These are phyloP conservation scores for Spinus pinus DNA, from an alignment of 2,797 vertebrate genomes.

Conservation along the genomic window DNA sequence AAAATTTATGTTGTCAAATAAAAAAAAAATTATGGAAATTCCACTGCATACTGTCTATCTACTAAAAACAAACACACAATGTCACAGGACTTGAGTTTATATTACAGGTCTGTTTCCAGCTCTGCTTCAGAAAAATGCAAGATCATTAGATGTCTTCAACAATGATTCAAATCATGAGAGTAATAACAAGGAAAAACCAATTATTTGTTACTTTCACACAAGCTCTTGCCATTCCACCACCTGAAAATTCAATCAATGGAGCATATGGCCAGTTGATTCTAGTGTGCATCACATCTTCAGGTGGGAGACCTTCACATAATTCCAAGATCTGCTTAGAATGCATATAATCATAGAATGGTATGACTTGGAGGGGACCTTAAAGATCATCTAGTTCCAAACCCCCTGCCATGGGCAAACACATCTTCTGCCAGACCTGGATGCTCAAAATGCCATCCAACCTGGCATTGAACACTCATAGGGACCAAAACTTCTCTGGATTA, in stretches of 20 bases:
- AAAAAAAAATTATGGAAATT: neutral
- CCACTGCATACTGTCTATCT: neutral
- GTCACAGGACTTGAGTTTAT: neutral
- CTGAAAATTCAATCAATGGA: neutral
- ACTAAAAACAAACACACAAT: neutral
- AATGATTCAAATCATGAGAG: neutral
- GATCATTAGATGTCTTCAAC: neutral
- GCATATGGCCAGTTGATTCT: neutral
- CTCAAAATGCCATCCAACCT: neutral
- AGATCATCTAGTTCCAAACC: neutral
- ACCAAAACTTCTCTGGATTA: neutral
- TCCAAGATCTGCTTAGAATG: neutral
- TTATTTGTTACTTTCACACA: neutral
- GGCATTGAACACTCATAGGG: neutral
- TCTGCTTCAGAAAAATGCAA: neutral
- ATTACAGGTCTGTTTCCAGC: neutral
- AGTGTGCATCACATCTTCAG: neutral
- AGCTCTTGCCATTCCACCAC: neutral
- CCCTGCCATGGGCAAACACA: neutral
- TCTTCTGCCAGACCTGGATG: rapidly evolving
- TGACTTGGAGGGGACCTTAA: neutral
- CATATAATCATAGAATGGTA: neutral
- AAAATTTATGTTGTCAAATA: neutral
- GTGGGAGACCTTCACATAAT: neutral
- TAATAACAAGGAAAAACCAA: neutral